Base-by-base conservation (phyloP, 2,113 vertebrate genomes). In the Chrysemys picta region DNA sequence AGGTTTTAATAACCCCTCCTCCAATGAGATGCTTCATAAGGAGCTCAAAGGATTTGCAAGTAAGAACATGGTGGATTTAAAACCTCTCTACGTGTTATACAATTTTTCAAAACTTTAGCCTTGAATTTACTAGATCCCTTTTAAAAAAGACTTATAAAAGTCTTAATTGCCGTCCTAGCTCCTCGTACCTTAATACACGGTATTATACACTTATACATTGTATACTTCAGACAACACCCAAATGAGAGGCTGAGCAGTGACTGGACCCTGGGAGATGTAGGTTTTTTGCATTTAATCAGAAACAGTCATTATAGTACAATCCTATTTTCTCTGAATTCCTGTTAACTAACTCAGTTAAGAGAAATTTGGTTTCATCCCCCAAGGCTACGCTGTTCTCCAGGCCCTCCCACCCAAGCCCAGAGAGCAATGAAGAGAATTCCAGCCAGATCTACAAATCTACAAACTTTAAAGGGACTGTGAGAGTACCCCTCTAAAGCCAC, bases 351-450 rank as follows among this genome's bases (percentile, higher is more conserved):
- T 92, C 85, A 84, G 91, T 50, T 84, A 76, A 95, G 91, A 79
- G 85, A 97, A 96, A 97, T 95, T 52, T 89, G 92, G 96, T 97
- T 95, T 96, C 92, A 92, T 96, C 88, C 95, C 96, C 95, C 88
- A 50, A 83, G 96, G 96, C 93, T 92, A 84, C 75, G 49, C 50
- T 89, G 89, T 97, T 95, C 95, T 85, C 84, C 2, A 8, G 81
- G 56, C 65, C 54, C 83, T 93, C 95, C 97, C 94, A 84, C 96
- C 95, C 95, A 94, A 92, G 94, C 93, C 94, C 84, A 92, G 85
- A 93, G 92, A 90, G 56, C 45, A 84, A 84, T 25, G 3, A 35
- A 78, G 38, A 47, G 54, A 85, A 56, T 2, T 21, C 31, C 87
- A 92, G 50, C 84, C 24, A 87, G 85, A 94, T 93, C 87, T 87